Base-by-base conservation (phyloP, 2,113 vertebrate species). In the Catagonus wagneri region DNA sequence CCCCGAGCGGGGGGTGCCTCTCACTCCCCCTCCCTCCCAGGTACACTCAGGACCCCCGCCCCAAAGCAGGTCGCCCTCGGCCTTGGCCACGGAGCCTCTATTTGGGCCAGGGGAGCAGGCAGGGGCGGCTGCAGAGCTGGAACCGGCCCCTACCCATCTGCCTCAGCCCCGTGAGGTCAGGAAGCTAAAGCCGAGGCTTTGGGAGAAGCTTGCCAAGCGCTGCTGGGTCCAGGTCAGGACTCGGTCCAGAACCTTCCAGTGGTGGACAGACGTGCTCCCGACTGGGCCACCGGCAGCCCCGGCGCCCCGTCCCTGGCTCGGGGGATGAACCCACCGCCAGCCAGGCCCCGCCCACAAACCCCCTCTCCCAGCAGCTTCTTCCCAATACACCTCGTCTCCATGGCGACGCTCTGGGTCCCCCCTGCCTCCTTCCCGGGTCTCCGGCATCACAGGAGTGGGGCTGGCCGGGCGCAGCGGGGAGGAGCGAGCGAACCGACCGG, bases 131-230 rank as follows among this genome's bases (percentile, higher is more conserved):
- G 34, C 27, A 10, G 39, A 20, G 75, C 29, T 44, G 60, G 80
- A n/a, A n/a, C n/a, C n/a, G n/a, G n/a, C n/a, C n/a, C n/a, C n/a
- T n/a, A n/a, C n/a, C n/a, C n/a, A n/a, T 36, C n/a, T 36, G n/a
- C n/a, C 32, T 15, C 65, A 16, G 3, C 32, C 14, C 13, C 0
- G 2, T 17, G 32, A 32, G 0, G 29, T 17, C 65, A 68, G 32
- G 65, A 19, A 68, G 8, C 34, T 9, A 81, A 27, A 60, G 78
- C 34, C 8, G 79, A 81, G 15, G 79, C 58, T 3, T 29, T 25
- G 29, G 17, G 27, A 61, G 80, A 32, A 6, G 3, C 36, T 16
- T 13, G 25, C 16, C 5, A 0, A 27, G 34, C 2, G 58, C 4
- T 34, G 22, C 16, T 39, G 56, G 58, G 9, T 29, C 58, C 36